Conservation (phyloP, 1,140 invertebrate species). For the Battus philenor region DNA sequence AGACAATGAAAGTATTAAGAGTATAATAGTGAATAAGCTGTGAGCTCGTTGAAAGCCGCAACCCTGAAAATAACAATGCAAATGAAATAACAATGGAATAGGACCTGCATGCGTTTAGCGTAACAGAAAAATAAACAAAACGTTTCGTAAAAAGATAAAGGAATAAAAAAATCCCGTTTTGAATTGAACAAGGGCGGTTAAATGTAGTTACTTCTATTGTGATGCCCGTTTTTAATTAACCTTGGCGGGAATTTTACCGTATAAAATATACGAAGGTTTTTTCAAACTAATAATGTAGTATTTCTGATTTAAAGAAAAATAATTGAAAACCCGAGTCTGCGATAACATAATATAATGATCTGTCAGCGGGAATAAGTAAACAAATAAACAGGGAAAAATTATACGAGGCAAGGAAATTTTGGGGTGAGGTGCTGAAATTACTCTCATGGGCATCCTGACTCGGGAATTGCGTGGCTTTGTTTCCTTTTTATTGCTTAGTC, state of each 20-base stretch:
- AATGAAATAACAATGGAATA: slow-evolving; percentile 47
- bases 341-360: no score
- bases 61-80: slow-evolving; percentile 55
- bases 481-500: slow-evolving; percentile 4
- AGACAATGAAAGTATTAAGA: slow-evolving; percentile 49
- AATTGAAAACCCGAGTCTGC: no score
- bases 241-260: no score
- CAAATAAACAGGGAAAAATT: neutral
- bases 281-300: no score
- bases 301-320: no score
- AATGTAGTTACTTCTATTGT: no score
- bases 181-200: no score
- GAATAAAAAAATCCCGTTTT: no score
- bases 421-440: slow-evolving; percentile 8
- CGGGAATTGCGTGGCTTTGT: slow-evolving; percentile 1
- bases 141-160: slow-evolving; percentile 7
- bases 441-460: neutral
- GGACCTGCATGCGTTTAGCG: slow-evolving; percentile 48
- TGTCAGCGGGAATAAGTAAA: no score
- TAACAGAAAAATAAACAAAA: slow-evolving; percentile 59
- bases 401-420: slow-evolving; percentile 1
- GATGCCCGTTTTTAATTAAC: no score
- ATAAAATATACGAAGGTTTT: no score
- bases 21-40: slow-evolving; percentile 62
- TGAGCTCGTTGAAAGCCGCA: slow-evolving; percentile 54